Conservation (phyloP, 2,888 invertebrate genomes). For the Philereme vetulata region DNA sequence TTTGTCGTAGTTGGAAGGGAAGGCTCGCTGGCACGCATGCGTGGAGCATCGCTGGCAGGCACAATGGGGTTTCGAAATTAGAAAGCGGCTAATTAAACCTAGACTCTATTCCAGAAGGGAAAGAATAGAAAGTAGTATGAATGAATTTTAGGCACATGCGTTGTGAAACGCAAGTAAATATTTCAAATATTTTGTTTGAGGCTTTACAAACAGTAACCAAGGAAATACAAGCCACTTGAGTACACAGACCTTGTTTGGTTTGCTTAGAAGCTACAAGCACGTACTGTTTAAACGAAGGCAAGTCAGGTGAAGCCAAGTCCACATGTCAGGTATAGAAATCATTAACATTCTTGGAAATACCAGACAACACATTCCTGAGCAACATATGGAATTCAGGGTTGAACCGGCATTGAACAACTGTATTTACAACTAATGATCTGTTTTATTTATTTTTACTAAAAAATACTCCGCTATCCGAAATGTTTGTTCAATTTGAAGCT, state of each 20-base stretch:
- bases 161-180: conserved; percentile 55
- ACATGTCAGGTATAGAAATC: conserved; percentile 23
- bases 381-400: conserved; percentile 21
- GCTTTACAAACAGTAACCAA: conserved; percentile 64
- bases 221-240: conserved; percentile 58
- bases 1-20: conserved; percentile 56
- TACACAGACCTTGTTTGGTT: conserved; percentile 44
- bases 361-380: conserved; percentile 28
- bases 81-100: conserved; percentile 37
- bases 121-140: conserved; percentile 41
- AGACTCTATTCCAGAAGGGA: conserved; percentile 41
- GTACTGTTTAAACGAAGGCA: conserved; percentile 21
- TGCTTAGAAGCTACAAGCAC: conserved; percentile 32
- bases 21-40: conserved; percentile 69
- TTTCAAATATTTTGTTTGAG: conserved; percentile 64
- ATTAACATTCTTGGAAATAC: conserved; percentile 37
- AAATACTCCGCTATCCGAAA: too few species aligned
- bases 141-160: conserved; percentile 55
- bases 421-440: conserved; percentile 3
- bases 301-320: conserved; percentile 9
- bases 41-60: conserved; percentile 47
- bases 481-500: too few species aligned
- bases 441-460: not conserved
- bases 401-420: conserved; percentile 13
- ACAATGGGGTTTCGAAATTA: conserved; percentile 56